Conservation (phyloP, 2,113 vertebrate genomes). For the Phoenicopterus ruber region DNA sequence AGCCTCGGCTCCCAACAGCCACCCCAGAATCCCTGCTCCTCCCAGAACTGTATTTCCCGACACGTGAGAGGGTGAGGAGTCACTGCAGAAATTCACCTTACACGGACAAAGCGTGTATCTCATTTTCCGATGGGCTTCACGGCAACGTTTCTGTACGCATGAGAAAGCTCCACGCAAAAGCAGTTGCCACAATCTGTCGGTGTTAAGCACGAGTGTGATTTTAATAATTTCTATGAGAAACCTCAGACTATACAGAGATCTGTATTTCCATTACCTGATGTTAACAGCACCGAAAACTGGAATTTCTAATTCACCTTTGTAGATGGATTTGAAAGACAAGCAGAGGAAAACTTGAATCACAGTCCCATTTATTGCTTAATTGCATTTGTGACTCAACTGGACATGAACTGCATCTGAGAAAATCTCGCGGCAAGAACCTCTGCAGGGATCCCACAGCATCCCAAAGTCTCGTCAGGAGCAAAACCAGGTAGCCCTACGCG, state of each 20-base stretch:
- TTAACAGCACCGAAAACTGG: not conserved
- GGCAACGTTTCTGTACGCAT: rapidly evolving
- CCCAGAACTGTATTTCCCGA: rapidly evolving
- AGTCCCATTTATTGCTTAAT: constrained; percentile 11
- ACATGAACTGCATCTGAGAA: not conserved
- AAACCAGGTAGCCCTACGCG: not conserved
- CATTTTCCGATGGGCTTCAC: not conserved
- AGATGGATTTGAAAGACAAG: not conserved
- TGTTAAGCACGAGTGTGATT: not conserved
- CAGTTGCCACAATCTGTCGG: rapidly evolving
- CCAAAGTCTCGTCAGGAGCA: not conserved
- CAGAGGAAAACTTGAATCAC: constrained; percentile 7
- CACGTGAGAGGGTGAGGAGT: rapidly evolving
- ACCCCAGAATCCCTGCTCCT: rapidly evolving
- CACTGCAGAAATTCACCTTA: rapidly evolving
- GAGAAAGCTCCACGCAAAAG: not conserved
- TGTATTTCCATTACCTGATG: not conserved
- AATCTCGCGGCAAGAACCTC: not conserved
- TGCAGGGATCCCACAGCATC: not conserved
- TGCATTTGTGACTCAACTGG: constrained; percentile 33
- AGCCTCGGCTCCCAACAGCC: not conserved
- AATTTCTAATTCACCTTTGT: not conserved
- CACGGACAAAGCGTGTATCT: rapidly evolving
- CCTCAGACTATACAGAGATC: not conserved
- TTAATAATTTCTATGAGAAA: not conserved